These are phyloP conservation scores for Apamea crenata DNA, from an alignment of 2,888 invertebrate species.

Conservation along the genomic window DNA sequence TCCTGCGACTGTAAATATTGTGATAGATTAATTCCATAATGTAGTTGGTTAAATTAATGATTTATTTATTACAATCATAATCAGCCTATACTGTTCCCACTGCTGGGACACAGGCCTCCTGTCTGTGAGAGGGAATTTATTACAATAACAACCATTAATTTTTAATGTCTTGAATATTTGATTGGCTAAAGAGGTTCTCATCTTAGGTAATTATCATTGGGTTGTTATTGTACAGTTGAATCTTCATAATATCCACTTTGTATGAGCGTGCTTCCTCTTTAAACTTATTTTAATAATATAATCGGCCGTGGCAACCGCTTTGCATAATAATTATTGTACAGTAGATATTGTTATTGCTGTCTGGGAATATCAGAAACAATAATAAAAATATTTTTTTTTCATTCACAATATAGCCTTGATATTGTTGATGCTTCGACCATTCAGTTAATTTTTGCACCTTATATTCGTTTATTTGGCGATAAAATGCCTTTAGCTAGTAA, in stretches of 20 bases:
- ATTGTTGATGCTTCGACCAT: neutral
- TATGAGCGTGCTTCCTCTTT: slow-evolving; percentile 18
- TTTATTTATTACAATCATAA: slow-evolving; percentile 17
- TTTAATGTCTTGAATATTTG: neutral
- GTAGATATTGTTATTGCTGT: neutral
- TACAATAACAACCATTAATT: slow-evolving; percentile 9
- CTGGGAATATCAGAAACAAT: neutral
- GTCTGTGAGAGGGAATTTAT: neutral
- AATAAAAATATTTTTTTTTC: neutral
- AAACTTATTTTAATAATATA: slow-evolving; percentile 20
- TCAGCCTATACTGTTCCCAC: no score
- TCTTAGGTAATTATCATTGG: slow-evolving; percentile 29
- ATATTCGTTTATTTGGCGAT: neutral
- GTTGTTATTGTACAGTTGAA: slow-evolving; percentile 9
- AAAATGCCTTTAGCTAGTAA: neutral
- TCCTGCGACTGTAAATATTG: slow-evolving; percentile 7
- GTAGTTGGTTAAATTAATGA: slow-evolving; percentile 25
- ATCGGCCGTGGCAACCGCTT: slow-evolving; percentile 26
- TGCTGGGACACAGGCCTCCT: no score
- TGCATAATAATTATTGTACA: slow-evolving; percentile 9
- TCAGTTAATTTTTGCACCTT: neutral
- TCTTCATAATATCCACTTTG: slow-evolving; percentile 9
- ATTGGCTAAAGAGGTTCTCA: neutral
- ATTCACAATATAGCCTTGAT: neutral
- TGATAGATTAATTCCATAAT: neutral